Evolutionary conservation across 2,888 invertebrate genomes (phyloP).

Genomic region (Lottia gigantea): DNA sequence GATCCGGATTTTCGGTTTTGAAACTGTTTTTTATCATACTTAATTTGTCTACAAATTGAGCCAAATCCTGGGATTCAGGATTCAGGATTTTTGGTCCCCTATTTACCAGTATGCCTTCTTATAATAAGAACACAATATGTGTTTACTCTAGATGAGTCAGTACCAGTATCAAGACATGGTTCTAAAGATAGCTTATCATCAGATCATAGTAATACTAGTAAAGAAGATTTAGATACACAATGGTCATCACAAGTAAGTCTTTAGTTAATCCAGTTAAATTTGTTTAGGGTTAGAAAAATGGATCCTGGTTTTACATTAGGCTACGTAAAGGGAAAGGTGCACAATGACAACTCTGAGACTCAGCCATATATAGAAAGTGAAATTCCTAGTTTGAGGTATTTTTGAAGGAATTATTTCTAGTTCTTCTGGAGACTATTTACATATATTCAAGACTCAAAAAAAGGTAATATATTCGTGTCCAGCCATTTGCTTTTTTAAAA

Average conservation of each 20-base stretch:
- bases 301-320: too few species aligned
- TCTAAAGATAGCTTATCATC: conserved; percentile 65
- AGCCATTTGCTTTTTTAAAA: background rate
- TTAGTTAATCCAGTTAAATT: background rate
- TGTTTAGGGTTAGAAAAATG: too few species aligned
- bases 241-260: conserved; percentile 81
- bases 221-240: conserved; percentile 78
- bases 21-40: too few species aligned
- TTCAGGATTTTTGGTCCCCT: background rate
- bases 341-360: too few species aligned
- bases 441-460: too few species aligned
- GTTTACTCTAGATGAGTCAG: conserved; percentile 30
- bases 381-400: too few species aligned
- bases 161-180: conserved; percentile 52
- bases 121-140: background rate
- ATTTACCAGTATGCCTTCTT: background rate
- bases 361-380: background rate
- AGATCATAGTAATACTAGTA: conserved; percentile 51
- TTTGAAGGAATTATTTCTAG: too few species aligned
- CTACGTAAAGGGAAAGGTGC: too few species aligned
- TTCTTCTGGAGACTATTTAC: too few species aligned
- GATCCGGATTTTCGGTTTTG: too few species aligned
- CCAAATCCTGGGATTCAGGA: too few species aligned
- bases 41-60: too few species aligned
- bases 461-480: background rate